Percentiles rank a stretch among this genome's conserved stretches.
phyloP scores from a whole-genome alignment of 2,888 invertebrate genomes.

The Lithophane semibrunnea region DNA sequence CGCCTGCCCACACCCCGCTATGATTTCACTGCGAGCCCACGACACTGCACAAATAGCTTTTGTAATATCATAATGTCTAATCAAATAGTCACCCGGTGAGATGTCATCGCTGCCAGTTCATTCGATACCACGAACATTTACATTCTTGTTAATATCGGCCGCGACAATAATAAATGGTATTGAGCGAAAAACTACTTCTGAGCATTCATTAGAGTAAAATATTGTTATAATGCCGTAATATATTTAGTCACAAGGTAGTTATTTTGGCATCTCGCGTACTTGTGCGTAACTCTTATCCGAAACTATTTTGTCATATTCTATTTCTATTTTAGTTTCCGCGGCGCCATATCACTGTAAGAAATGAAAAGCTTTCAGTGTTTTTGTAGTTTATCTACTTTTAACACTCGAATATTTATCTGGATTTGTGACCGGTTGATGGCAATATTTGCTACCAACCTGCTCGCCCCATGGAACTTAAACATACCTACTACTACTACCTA shows the following conservation, averaged over 20 bases:
- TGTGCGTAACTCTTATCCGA: constrained; percentile 43
- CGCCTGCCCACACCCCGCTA: constrained; percentile 60
- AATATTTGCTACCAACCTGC: no score
- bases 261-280: constrained; percentile 48
- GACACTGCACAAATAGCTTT: constrained; percentile 57
- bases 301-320: constrained; percentile 54
- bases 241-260: constrained; percentile 46
- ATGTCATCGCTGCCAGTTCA: constrained; percentile 1
- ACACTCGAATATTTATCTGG: neutral
- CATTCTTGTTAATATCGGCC: constrained; percentile 2
- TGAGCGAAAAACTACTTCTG: constrained; percentile 16
- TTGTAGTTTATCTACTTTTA: neutral
- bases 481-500: no score
- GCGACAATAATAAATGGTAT: constrained; percentile 7
- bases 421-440: neutral
- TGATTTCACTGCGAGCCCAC: constrained; percentile 64
- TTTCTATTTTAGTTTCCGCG: constrained; percentile 43
- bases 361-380: neutral
- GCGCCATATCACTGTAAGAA: constrained; percentile 48
- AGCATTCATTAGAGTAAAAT: constrained; percentile 16
- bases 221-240: constrained; percentile 25
- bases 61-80: constrained; percentile 59
- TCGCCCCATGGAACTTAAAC: no score
- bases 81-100: constrained; percentile 42
- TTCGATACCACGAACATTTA: neutral